Evolutionary conservation across 2,888 invertebrate genomes (phyloP).

Genomic region (Emmelina monodactyla): DNA sequence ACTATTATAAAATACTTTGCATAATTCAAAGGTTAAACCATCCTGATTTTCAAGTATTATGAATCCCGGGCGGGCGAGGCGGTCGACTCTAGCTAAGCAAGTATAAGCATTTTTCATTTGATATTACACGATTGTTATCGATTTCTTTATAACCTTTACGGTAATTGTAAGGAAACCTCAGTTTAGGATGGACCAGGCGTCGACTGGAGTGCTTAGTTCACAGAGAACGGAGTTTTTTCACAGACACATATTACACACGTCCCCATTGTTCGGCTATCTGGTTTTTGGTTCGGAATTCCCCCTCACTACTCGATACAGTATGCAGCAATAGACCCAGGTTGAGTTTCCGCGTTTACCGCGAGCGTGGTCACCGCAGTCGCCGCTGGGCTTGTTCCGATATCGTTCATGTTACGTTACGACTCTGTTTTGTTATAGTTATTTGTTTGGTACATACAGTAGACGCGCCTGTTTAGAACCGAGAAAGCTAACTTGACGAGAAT

Average conservation of each 20-base stretch:
- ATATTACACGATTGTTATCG: constrained; percentile 62
- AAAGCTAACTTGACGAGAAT: constrained; percentile 22
- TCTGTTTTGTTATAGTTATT: constrained; percentile 57
- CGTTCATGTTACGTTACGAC: constrained; percentile 56
- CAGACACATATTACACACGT: constrained; percentile 50
- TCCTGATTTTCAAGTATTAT: constrained; percentile 43
- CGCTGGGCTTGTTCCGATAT: constrained; percentile 58
- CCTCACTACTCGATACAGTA: constrained; percentile 22
- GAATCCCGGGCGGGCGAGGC: constrained; percentile 43
- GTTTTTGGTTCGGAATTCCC: constrained; percentile 44
- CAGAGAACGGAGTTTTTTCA: constrained; percentile 40
- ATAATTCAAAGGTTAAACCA: constrained; percentile 46
- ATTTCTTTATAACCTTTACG: constrained; percentile 63
- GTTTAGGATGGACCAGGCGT: constrained; percentile 66
- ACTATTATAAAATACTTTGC: constrained; percentile 53
- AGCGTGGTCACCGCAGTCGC: constrained; percentile 42
- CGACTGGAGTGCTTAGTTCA: constrained; percentile 57
- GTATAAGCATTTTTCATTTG: constrained; percentile 62
- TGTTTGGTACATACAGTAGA: constrained; percentile 36
- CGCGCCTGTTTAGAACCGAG: neutral
- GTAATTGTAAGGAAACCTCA: constrained; percentile 61
- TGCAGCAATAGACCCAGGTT: constrained; percentile 55
- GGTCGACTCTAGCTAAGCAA: constrained; percentile 61
- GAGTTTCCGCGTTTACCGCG: constrained; percentile 41
- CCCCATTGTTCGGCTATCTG: constrained; percentile 30